These are phyloP conservation scores for Pangasianodon gigas DNA, from an alignment of 2,113 vertebrate genomes.

Conservation along the genomic window DNA sequence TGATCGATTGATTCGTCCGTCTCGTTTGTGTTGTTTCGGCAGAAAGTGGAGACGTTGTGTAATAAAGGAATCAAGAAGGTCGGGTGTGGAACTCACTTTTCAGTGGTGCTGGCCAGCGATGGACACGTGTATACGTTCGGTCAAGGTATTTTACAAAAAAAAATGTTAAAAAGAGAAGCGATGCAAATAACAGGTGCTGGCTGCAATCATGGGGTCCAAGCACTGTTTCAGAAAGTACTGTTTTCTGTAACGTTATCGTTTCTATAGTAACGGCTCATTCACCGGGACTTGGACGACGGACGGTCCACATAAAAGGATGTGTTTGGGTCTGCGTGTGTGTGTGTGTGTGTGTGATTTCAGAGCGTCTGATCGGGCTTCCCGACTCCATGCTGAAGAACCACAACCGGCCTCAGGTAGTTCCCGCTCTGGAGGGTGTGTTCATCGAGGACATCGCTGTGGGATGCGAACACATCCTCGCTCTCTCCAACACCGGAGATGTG, in stretches of 20 bases:
- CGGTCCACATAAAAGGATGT: neutral
- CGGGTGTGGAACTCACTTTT: conserved; percentile 78
- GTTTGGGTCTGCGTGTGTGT: neutral
- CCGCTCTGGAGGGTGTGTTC: conserved; percentile 74
- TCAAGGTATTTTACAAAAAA: conserved; percentile 67
- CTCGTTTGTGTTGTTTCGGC: conserved; percentile 24
- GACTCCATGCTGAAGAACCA: conserved; percentile 79
- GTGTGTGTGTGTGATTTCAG: conserved; percentile 55
- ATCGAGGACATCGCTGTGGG: conserved; percentile 78
- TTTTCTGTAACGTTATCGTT: neutral
- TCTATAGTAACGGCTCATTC: neutral
- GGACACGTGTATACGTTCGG: conserved; percentile 80
- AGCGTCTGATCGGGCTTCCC: conserved; percentile 77
- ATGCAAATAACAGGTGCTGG: neutral
- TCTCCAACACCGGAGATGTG: conserved; percentile 75
- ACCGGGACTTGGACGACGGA: too few relatives aligned
- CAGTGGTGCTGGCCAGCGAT: conserved; percentile 73
- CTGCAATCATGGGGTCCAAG: neutral
- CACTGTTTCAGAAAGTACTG: neutral
- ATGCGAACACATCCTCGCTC: conserved; percentile 75
- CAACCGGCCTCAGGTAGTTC: conserved; percentile 75
- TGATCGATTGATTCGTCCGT: neutral
- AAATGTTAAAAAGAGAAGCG: too few relatives aligned
- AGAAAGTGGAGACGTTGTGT: conserved; percentile 80
- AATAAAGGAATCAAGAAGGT: conserved; percentile 79